phyloP scores from a whole-genome alignment of 2,888 invertebrate species.

The Girardia tigrina region DNA sequence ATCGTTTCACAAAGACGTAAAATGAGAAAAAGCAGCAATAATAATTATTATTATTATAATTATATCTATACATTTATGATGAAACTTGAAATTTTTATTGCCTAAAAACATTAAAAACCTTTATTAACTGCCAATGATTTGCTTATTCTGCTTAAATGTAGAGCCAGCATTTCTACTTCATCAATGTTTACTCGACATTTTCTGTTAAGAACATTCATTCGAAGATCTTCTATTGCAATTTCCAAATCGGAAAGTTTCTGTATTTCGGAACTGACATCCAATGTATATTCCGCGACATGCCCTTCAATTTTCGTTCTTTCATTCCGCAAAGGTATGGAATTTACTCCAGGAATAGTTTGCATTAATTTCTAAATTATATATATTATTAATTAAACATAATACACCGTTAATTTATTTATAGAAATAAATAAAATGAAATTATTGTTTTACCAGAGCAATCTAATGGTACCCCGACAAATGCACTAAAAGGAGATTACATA shows the following conservation, averaged over 20 bases:
- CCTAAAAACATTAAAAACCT: too few species aligned
- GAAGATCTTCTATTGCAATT: slow-evolving; percentile 78
- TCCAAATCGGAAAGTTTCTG: slow-evolving; percentile 79
- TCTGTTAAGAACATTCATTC: slow-evolving; percentile 84
- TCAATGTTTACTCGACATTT: slow-evolving; percentile 88
- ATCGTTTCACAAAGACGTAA: too few species aligned
- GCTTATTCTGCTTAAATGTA: slow-evolving; percentile 51
- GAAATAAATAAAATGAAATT: too few species aligned
- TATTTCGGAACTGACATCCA: slow-evolving; percentile 74
- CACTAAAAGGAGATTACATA: too few species aligned
- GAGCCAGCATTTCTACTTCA: slow-evolving; percentile 76
- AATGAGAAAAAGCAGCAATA: too few species aligned
- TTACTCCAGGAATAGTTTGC: slow-evolving; percentile 43
- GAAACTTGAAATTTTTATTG: too few species aligned
- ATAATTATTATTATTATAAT: too few species aligned
- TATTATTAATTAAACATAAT: neutral
- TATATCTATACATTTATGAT: too few species aligned
- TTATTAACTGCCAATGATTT: slow-evolving; percentile 74
- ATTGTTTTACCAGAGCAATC: too few species aligned
- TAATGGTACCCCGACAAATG: too few species aligned
- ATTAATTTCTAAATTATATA: slow-evolving; percentile 42
- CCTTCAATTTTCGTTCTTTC: slow-evolving; percentile 60
- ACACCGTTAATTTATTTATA: too few species aligned
- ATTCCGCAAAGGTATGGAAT: slow-evolving; percentile 44
- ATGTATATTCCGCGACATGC: slow-evolving; percentile 73